Conservation (phyloP, 2,113 vertebrate species). For the Varanus salvator region DNA sequence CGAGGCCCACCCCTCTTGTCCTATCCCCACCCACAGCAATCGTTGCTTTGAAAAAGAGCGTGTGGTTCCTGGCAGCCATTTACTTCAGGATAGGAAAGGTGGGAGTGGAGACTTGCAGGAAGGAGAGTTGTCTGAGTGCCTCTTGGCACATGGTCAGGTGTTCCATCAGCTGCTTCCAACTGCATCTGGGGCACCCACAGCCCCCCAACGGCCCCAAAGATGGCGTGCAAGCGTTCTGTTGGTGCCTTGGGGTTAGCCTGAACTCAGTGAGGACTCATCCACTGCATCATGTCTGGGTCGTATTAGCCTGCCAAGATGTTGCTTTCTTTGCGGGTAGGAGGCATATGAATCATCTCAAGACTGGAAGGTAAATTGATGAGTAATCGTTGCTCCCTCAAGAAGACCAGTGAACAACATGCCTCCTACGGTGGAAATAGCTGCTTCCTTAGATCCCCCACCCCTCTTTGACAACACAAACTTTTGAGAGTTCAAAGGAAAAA, state of each 20-base stretch:
- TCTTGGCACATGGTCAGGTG: conserved; percentile 4
- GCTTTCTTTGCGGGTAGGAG: background rate
- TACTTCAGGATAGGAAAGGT: conserved; percentile 11
- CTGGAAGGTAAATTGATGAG: background rate
- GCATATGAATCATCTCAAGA: background rate
- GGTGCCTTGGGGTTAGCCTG: background rate
- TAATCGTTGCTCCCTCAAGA: background rate
- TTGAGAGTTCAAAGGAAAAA: background rate
- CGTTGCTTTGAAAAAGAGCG: background rate
- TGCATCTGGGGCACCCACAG: background rate
- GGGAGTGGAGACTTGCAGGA: background rate
- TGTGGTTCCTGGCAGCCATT: conserved; percentile 2
- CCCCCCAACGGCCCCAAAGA: background rate
- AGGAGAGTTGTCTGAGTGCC: background rate
- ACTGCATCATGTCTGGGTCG: background rate
- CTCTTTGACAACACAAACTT: background rate
- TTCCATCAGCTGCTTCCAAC: background rate
- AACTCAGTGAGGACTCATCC: conserved; percentile 6
- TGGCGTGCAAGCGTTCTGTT: background rate
- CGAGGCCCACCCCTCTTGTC: background rate
- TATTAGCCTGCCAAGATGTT: accelerated
- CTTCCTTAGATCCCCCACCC: background rate
- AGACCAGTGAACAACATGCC: background rate
- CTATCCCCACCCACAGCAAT: background rate
- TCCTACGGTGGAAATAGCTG: background rate